phyloP scores from a whole-genome alignment of 2,888 invertebrate genomes.

The Apodemia hepburni region DNA sequence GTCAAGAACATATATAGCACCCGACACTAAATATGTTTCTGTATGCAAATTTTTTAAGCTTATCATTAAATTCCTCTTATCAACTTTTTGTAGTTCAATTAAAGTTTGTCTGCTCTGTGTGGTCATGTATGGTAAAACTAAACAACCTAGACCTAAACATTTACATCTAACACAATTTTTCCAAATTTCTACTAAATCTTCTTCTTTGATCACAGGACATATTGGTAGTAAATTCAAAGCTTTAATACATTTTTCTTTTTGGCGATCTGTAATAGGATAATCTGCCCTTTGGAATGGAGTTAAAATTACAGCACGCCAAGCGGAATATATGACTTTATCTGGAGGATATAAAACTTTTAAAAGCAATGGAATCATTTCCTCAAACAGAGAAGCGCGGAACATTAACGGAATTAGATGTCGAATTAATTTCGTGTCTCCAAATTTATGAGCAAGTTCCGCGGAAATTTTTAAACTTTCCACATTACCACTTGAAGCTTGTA shows the following conservation, averaged over 20 bases:
- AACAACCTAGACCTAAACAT: slow-evolving; percentile 63
- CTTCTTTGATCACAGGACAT: slow-evolving; percentile 66
- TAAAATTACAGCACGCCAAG: slow-evolving; percentile 66
- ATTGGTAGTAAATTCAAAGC: slow-evolving; percentile 66
- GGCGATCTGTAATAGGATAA: slow-evolving; percentile 69
- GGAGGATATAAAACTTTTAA: slow-evolving; percentile 53
- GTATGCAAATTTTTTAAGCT: slow-evolving; percentile 68
- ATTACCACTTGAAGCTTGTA: slow-evolving; percentile 54
- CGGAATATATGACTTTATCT: slow-evolving; percentile 53
- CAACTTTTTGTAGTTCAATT: slow-evolving; percentile 62
- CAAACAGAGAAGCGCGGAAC: slow-evolving; percentile 51
- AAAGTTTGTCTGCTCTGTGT: slow-evolving; percentile 54
- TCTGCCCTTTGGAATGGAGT: slow-evolving; percentile 70
- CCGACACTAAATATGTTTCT: slow-evolving; percentile 66
- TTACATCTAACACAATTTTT: slow-evolving; percentile 68
- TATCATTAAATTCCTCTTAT: slow-evolving; percentile 64
- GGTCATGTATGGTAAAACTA: slow-evolving; percentile 69
- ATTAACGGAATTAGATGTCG: slow-evolving; percentile 52
- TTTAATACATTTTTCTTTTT: slow-evolving; percentile 63
- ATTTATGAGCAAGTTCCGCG: slow-evolving; percentile 53
- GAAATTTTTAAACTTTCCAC: slow-evolving; percentile 56
- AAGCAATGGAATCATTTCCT: slow-evolving; percentile 64
- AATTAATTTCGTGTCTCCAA: slow-evolving; percentile 50
- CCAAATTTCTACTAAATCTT: slow-evolving; percentile 70
- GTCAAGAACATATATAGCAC: slow-evolving; percentile 70